Base-by-base conservation (phyloP, 2,797 vertebrate genomes). In the Taenioides sp. region DNA sequence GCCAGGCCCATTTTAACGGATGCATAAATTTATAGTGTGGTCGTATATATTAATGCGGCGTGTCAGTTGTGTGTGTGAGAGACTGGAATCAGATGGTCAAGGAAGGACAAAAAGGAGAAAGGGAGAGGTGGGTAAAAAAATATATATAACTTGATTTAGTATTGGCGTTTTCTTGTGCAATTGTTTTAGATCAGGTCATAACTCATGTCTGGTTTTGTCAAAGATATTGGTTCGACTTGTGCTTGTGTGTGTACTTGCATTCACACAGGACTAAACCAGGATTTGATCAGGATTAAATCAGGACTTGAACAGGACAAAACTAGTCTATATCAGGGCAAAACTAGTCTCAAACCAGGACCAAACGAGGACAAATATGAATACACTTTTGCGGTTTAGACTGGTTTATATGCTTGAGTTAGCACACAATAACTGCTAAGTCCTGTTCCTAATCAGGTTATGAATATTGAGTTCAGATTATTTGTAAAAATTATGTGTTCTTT, bases 21-120 rank as follows among this genome's bases (percentile, higher is more conserved):
- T 65, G 75, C 84, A 82, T 79, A 78, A 28, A 80, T 80, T 85
- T 82, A 37, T 64, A 17, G 12, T 47, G 11, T n/a, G n/a, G 62
- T 70, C 12, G 43, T 65, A 47, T 79, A 76, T 72, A 83, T 82
- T 83, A 75, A 76, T 22, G 18, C 25, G 20, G 73, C 4, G 31
- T 62, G 67, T 64, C 71, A 69, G 17, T 52, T 23, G 63, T 67
- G 16, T 68, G 72, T 58, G 52, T 67, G 58, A 4, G 0, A 67
- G 68, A 70, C 72, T 68, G 12, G 64, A 70, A 76, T 69, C 69
- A 74, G 73, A 65, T 9, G 55, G 76, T 72, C 63, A 59, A 67
- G 50, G 71, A 61, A 67, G 50, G 71, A 43, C 49, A 67, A 76
- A 4, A 57, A 23, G 67, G 66, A 57, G 59, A 49, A 70, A 83